A percentile compares a stretch with the other conserved stretches of the same genome.
Evolutionary conservation across 2,888 invertebrate genomes (phyloP).

Genomic region (Conus canariensis): DNA sequence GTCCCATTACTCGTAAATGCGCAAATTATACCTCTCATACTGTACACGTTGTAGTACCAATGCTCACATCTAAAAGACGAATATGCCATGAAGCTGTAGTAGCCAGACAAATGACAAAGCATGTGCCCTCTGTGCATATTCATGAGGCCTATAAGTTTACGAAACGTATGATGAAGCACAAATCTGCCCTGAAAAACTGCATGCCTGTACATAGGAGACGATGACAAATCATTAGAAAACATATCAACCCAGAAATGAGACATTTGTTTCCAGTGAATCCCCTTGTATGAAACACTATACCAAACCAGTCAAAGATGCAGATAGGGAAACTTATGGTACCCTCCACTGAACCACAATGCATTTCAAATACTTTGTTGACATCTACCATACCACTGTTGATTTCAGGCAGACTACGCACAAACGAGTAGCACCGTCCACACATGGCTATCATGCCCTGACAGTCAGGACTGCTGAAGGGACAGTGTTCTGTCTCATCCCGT

Average conservation of each 20-base stretch:
- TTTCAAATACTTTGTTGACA: neutral
- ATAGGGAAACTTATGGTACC: neutral
- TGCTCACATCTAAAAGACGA: neutral
- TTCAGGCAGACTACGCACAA: neutral
- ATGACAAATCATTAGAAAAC: neutral
- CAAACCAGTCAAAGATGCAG: neutral
- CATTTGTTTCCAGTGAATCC: neutral
- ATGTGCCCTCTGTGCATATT: neutral
- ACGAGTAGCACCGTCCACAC: neutral
- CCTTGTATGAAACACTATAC: neutral
- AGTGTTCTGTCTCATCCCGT: too few species aligned
- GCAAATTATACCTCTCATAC: neutral
- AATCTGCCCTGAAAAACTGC: neutral
- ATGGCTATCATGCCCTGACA: too few species aligned
- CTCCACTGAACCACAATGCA: neutral
- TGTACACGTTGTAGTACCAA: rapidly evolving
- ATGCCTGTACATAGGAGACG: neutral
- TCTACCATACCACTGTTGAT: neutral
- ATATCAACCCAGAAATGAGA: neutral
- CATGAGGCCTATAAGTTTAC: neutral
- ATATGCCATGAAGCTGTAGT: neutral
- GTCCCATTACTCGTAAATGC: neutral
- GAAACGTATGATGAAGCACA: neutral
- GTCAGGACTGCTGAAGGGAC: too few species aligned
- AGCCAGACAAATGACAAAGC: neutral